Evolutionary conservation across 2,113 vertebrate species (phyloP), one percentile per base, ranked within the genome.

Genomic region (Apodemus speciosus): DNA sequence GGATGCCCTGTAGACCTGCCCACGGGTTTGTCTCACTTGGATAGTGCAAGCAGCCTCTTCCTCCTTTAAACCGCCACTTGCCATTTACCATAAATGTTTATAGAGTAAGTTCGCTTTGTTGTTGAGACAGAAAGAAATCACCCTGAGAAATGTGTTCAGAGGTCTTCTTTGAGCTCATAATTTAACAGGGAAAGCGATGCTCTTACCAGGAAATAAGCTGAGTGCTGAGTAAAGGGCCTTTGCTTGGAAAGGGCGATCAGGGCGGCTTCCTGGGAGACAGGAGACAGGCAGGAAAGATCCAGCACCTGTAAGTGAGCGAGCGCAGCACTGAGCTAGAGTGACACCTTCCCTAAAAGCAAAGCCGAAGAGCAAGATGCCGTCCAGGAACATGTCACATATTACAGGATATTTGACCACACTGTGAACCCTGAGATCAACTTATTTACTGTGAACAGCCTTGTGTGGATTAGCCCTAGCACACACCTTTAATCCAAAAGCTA

Each of bases 121-220:
- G 32, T 56, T 79, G 3, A 85, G 32, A 75, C 49, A 38, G 66
- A 87, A 51, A 88, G 46, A 91, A 93, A 23, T 88, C 46, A 79
- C 30, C 49, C 88, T n/a, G 53, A 35, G 49, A 94, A 84, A 79
- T 88, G 6, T 79, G 89, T 88, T 77, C n/a, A 88, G 90, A 88
- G 25, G 23, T 85, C 62, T 72, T 72, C 43, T 56, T 95, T 85
- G 53, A 80, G 40, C 21, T 53, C 76, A 9, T 30, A 62, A 6
- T 76, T 43, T 77, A 58, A 66, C 15, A 49, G 87, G 43, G 23
- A 73, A 95, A 85, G 77, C 58, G 38, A 30, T 9, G 20, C 35
- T 60, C 6, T 35, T 66, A 32, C 15, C 18, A 58, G 8, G 72
- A 87, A 83, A n/a, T 51, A 69, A 9, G 20, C 40, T 83, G 32